phyloP scores from a whole-genome alignment of 2,113 vertebrate genomes.

The Tachysurus vachellii region DNA sequence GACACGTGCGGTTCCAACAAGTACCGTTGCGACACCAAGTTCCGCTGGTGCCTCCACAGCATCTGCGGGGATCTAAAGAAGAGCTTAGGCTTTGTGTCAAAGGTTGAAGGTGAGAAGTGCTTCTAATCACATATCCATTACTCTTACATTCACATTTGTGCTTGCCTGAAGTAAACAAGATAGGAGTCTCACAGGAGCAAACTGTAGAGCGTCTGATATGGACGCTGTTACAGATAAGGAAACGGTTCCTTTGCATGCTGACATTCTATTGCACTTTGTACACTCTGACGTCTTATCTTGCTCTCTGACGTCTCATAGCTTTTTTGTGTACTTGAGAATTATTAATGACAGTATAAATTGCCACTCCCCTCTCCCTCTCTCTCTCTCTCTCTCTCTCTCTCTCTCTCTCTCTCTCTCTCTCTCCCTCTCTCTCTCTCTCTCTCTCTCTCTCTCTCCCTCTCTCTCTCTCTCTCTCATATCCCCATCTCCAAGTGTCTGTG shows the following conservation, averaged over 20 bases:
- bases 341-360: not conserved
- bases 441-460: constrained; percentile 12
- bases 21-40: constrained; percentile 87
- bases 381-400: constrained; percentile 6
- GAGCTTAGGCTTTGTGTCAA: constrained; percentile 90
- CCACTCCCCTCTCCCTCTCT: not conserved
- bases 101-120: constrained; percentile 84
- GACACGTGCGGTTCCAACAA: constrained; percentile 93
- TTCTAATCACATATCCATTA: not conserved
- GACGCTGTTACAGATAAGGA: not conserved
- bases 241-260: not conserved
- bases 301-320: not conserved
- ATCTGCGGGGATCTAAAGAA: constrained; percentile 94
- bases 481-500: not conserved
- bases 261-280: not conserved
- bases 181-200: not conserved
- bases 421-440: constrained; percentile 8
- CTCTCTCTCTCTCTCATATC: not conserved
- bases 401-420: not conserved
- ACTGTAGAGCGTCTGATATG: not conserved
- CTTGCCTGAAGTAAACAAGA: not conserved
- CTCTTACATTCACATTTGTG: not conserved
- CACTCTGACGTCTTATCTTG: not conserved
- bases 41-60: constrained; percentile 87
- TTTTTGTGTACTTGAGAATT: not conserved